phyloP scores from a whole-genome alignment of 2,797 vertebrate species.

The Pygocentrus nattereri region DNA sequence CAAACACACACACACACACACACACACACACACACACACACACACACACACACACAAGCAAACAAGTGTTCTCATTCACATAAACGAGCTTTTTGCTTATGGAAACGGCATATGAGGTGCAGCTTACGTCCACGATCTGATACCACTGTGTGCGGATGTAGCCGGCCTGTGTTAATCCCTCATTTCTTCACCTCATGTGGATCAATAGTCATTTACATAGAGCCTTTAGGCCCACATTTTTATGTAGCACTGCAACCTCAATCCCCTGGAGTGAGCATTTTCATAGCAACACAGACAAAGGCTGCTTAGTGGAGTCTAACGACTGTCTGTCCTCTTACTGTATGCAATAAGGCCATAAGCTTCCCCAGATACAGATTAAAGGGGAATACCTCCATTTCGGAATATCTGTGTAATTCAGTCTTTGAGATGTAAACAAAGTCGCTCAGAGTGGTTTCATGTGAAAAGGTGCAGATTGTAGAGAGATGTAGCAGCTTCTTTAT shows the following conservation, averaged over 20 bases:
- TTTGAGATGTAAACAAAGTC: no score
- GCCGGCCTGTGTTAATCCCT: slow-evolving; percentile 43
- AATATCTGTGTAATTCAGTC: no score
- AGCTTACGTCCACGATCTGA: slow-evolving; percentile 29
- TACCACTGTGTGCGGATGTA: slow-evolving; percentile 38
- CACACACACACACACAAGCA: neutral
- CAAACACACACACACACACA: slow-evolving; percentile 9
- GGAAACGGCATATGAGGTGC: slow-evolving; percentile 13
- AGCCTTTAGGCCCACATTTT: slow-evolving; percentile 29
- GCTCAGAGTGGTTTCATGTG: no score
- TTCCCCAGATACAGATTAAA: no score
- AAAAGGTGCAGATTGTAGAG: no score
- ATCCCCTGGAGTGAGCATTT: slow-evolving; percentile 8
- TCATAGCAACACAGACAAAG: slow-evolving; percentile 7
- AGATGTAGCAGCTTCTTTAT: no score
- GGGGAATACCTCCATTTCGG: no score
- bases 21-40: slow-evolving; percentile 25
- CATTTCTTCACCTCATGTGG: slow-evolving; percentile 29
- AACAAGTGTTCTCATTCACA: slow-evolving; percentile 42
- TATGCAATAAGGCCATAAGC: neutral
- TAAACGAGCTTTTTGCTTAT: slow-evolving; percentile 24
- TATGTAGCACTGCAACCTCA: slow-evolving; percentile 14
- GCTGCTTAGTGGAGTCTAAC: neutral
- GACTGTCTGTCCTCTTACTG: neutral
- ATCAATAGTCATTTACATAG: slow-evolving; percentile 36